phyloP scores from a whole-genome alignment of 1,140 invertebrate species.

The Pygmarrhopalites habei region DNA sequence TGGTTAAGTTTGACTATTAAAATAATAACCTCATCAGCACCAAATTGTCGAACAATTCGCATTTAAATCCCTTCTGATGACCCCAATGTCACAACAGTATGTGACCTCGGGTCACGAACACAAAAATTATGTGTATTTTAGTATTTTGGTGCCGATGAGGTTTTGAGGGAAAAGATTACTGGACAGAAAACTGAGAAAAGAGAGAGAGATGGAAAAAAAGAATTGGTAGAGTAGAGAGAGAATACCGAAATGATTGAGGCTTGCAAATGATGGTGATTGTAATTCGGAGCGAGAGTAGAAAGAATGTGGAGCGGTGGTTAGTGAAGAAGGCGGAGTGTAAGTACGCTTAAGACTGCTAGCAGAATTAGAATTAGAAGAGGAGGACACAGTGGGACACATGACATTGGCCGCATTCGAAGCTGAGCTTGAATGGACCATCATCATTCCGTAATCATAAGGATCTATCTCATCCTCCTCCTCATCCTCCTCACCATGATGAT shows the following conservation, averaged over 20 bases:
- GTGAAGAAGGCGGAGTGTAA: background rate
- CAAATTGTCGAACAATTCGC: no score
- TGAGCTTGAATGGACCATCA: constrained; percentile 21
- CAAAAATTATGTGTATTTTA: no score
- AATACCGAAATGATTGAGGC: constrained; percentile 39
- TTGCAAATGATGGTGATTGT: constrained; percentile 33
- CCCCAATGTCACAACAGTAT: no score
- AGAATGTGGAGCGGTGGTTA: constrained; percentile 23
- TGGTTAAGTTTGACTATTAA: no score
- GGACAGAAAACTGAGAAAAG: no score
- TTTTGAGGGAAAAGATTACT: no score
- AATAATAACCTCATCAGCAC: no score
- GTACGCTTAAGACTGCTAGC: background rate
- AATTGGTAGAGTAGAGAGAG: no score
- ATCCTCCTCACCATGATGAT: background rate
- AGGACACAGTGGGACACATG: background rate
- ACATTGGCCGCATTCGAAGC: constrained; percentile 11
- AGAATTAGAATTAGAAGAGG: constrained; percentile 1
- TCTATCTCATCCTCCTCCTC: background rate
- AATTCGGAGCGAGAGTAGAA: constrained; percentile 27
- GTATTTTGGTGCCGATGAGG: no score
- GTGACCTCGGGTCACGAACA: no score
- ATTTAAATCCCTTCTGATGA: no score
- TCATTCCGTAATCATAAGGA: background rate
- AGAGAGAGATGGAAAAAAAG: no score